Evolutionary conservation across 1,140 invertebrate genomes (phyloP).

Genomic region (Catajapyx aquilonaris): DNA sequence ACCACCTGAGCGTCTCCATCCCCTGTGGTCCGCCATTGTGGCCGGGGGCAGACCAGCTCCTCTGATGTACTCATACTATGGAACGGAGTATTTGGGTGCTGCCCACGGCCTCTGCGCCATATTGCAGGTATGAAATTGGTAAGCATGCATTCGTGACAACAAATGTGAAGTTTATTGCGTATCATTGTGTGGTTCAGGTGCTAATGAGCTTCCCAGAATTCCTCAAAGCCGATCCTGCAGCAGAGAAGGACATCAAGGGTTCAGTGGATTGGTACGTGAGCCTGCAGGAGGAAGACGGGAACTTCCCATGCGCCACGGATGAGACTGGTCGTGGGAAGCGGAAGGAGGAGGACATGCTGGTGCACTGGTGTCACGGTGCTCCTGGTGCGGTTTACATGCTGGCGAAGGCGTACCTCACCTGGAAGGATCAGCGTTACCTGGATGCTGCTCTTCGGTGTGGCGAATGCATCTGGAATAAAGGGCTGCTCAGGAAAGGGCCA

Average conservation of each 20-base stretch:
- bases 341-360: slow-evolving; percentile 32
- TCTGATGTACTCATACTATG: slow-evolving; percentile 67
- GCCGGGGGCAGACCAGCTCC: slow-evolving; percentile 38
- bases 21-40: slow-evolving; percentile 27
- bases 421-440: slow-evolving; percentile 50
- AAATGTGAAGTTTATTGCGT: too few relatives aligned
- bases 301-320: slow-evolving; percentile 56
- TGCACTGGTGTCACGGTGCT: slow-evolving; percentile 80
- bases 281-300: slow-evolving; percentile 42
- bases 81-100: slow-evolving; percentile 59
- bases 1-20: slow-evolving; percentile 43
- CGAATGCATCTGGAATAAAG: slow-evolving; percentile 57
- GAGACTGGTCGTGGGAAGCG: slow-evolving; percentile 29
- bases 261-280: slow-evolving; percentile 35
- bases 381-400: slow-evolving; percentile 55
- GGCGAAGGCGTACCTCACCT: slow-evolving; percentile 55
- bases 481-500: slow-evolving; percentile 58
- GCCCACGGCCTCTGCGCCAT: slow-evolving; percentile 53
- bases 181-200: too few relatives aligned
- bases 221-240: slow-evolving; percentile 26
- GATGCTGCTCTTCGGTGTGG: slow-evolving; percentile 40
- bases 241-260: slow-evolving; percentile 28
- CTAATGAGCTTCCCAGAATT: slow-evolving; percentile 39
- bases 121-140: too few relatives aligned
- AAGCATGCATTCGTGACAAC: too few relatives aligned